Evolutionary conservation across 2,797 vertebrate genomes (phyloP).

Genomic region (Falco novaeseelandiae): DNA sequence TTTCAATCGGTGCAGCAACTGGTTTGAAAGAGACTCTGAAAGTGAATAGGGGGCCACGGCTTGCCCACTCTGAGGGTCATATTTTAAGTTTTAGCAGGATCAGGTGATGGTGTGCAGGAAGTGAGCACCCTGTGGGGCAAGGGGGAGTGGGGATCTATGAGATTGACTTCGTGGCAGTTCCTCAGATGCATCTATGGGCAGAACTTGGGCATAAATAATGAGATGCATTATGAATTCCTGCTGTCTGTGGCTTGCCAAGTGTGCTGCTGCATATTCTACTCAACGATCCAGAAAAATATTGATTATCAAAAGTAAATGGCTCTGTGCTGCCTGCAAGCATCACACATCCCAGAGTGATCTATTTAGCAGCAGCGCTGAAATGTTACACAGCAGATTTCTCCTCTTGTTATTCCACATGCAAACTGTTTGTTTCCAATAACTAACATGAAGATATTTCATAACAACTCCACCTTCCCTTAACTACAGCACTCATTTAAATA

Average conservation of each 20-base stretch:
- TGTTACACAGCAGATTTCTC: background rate
- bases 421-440: background rate
- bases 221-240: background rate
- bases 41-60: background rate
- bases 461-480: background rate
- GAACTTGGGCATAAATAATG: background rate
- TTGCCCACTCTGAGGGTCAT: background rate
- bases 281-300: background rate
- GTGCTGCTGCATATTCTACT: background rate
- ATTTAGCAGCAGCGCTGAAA: background rate
- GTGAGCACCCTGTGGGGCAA: background rate
- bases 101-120: background rate
- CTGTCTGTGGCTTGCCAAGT: background rate
- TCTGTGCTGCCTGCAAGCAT: constrained; percentile 1
- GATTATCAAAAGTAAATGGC: background rate
- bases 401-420: background rate
- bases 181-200: background rate
- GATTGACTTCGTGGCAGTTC: background rate
- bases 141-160: fast-evolving
- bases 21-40: background rate
- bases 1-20: background rate
- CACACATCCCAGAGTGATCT: background rate
- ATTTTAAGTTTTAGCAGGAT: background rate
- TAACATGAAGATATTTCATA: background rate
- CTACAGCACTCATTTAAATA: background rate